phyloP scores from a whole-genome alignment of 37 sponge, comb jelly and placozoan genomes.

The Tethya wilhelma region DNA sequence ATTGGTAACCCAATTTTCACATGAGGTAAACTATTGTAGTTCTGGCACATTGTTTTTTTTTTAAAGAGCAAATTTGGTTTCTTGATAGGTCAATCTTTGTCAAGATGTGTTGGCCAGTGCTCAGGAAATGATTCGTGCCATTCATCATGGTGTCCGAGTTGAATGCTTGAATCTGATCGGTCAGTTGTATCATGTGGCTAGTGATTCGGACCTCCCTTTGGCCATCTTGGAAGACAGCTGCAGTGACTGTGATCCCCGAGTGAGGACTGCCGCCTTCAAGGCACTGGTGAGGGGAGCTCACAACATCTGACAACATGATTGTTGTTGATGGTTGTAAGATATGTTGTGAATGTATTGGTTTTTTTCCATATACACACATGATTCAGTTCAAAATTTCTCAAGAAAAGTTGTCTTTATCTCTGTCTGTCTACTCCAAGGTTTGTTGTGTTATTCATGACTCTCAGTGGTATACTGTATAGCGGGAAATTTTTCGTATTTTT shows the following conservation, averaged over 20 bases:
- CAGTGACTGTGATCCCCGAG: constrained; percentile 71
- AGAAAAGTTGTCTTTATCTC: background rate
- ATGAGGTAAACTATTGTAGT: constrained; percentile 1
- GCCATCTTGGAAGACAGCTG: constrained; percentile 28
- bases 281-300: constrained; percentile 76
- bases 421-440: constrained; percentile 54
- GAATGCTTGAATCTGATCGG: constrained; percentile 77
- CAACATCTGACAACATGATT: no score
- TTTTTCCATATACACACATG: no score
- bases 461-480: background rate
- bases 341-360: no score
- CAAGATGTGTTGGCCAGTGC: background rate
- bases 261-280: constrained; percentile 63
- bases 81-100: background rate
- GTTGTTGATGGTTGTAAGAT: no score
- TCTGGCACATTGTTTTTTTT: background rate
- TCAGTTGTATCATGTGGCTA: constrained; percentile 40
- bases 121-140: background rate
- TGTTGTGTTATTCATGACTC: background rate
- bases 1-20: background rate
- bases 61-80: background rate
- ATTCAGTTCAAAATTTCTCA: no score
- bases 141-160: constrained; percentile 66
- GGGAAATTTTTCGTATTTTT: no score
- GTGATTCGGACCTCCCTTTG: constrained; percentile 24